These are phyloP conservation scores for Oncopodura yosiiana DNA, from an alignment of 1,140 invertebrate species.

Conservation along the genomic window DNA sequence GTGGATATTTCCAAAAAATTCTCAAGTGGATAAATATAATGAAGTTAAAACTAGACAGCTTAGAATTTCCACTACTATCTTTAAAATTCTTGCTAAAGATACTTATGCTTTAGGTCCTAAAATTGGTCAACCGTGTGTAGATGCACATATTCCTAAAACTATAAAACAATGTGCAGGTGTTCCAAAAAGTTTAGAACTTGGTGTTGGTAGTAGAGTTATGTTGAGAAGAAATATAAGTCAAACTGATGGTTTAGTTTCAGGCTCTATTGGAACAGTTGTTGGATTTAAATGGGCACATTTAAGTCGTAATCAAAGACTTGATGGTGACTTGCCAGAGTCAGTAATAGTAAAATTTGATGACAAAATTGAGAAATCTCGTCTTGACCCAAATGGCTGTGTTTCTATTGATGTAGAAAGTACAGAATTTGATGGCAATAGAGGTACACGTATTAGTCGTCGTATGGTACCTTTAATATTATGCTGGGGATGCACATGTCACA, in stretches of 20 bases:
- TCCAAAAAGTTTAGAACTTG: constrained; percentile 21
- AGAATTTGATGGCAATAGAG: constrained; percentile 4
- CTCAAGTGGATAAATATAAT: neutral
- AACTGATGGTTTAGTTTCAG: constrained; percentile 20
- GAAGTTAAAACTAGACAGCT: too few relatives aligned
- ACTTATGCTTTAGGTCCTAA: neutral
- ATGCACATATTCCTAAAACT: constrained; percentile 12
- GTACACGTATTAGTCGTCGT: constrained; percentile 7
- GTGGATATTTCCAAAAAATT: neutral
- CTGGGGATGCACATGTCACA: constrained; percentile 22
- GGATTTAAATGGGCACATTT: constrained; percentile 29
- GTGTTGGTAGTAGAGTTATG: constrained; percentile 25
- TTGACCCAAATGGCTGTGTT: constrained; percentile 2
- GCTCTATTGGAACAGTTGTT: constrained; percentile 24
- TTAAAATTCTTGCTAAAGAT: neutral
- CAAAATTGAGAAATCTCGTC: neutral
- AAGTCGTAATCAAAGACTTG: constrained; percentile 7
- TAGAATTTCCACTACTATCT: neutral
- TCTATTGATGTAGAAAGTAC: neutral
- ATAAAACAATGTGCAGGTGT: constrained; percentile 25
- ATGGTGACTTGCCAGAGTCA: constrained; percentile 15
- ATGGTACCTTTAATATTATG: constrained; percentile 26
- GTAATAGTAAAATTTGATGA: constrained; percentile 18
- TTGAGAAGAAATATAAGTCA: constrained; percentile 20
- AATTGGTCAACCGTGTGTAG: neutral